Evolutionary conservation across 2,113 vertebrate species (phyloP).

Genomic region (Cervus canadensis): DNA sequence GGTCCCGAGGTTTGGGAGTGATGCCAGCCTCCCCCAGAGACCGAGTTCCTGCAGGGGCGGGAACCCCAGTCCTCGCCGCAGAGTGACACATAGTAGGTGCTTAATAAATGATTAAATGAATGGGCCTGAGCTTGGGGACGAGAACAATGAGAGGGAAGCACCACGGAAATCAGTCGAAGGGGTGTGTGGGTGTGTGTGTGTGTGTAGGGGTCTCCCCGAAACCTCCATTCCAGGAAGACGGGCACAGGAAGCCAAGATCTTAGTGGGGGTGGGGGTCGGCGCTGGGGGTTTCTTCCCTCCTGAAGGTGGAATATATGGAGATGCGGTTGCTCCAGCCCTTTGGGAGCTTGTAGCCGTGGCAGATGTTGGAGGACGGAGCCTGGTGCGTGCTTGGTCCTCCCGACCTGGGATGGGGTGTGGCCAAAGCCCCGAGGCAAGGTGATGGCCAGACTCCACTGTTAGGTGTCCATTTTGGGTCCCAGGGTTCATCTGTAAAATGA

Average conservation of each 20-base stretch:
- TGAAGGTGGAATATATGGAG: background rate
- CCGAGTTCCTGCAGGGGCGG: background rate
- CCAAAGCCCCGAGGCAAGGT: background rate
- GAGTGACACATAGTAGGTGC: conserved; percentile 19
- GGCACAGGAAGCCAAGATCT: background rate
- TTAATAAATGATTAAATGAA: background rate
- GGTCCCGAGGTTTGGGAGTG: background rate
- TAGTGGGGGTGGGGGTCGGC: background rate
- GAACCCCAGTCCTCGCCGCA: background rate
- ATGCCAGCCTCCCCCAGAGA: background rate
- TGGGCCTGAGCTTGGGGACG: background rate
- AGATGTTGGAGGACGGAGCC: background rate
- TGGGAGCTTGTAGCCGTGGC: background rate
- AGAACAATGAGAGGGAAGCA: background rate
- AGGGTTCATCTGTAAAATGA: background rate
- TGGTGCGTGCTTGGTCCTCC: background rate
- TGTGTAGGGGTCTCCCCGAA: background rate
- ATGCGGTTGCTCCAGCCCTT: background rate
- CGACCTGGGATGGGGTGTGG: background rate
- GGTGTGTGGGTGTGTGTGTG: too few relatives aligned
- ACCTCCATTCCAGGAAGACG: background rate
- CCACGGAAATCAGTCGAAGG: background rate
- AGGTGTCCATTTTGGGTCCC: background rate
- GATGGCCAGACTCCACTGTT: background rate
- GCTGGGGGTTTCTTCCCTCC: background rate